Evolutionary conservation across 2,888 invertebrate genomes (phyloP).

Genomic region (Dolomedes plantarius): DNA sequence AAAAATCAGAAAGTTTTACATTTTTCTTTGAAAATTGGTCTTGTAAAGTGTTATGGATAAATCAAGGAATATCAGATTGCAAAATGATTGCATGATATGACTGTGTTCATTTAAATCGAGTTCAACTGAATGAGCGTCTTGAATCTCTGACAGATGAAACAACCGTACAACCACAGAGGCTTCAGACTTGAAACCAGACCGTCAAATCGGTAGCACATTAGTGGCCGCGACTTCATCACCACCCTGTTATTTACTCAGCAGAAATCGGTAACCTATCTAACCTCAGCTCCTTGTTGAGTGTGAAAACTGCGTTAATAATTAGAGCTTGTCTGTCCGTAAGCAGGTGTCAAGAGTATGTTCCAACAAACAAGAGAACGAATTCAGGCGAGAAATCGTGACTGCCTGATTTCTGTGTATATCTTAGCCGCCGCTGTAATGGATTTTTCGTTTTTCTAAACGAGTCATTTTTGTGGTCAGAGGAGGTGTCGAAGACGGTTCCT

Average conservation of each 20-base stretch:
- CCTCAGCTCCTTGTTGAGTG: constrained; percentile 29
- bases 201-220: constrained; percentile 46
- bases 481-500: constrained; percentile 23
- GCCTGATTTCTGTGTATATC: constrained; percentile 33
- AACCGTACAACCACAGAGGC: neutral
- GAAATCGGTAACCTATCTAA: neutral
- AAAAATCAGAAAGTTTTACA: too few relatives aligned
- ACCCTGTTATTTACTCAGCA: constrained; percentile 30
- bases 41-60: too few relatives aligned
- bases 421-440: constrained; percentile 31
- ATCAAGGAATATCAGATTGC: too few relatives aligned
- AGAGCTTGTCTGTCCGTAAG: constrained; percentile 14
- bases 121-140: too few relatives aligned
- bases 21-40: too few relatives aligned
- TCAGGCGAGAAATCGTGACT: constrained; percentile 35
- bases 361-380: constrained; percentile 9
- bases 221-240: neutral
- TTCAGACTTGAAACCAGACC: neutral
- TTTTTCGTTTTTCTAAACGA: constrained; percentile 49
- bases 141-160: too few relatives aligned
- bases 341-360: constrained; percentile 45
- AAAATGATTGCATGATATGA: too few relatives aligned
- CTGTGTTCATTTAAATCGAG: too few relatives aligned
- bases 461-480: constrained; percentile 27
- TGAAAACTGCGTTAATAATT: constrained; percentile 28